A percentile compares a stretch with the other conserved stretches of the same genome.
phyloP scores from a whole-genome alignment of 2,888 invertebrate species.

The Erannis defoliaria region DNA sequence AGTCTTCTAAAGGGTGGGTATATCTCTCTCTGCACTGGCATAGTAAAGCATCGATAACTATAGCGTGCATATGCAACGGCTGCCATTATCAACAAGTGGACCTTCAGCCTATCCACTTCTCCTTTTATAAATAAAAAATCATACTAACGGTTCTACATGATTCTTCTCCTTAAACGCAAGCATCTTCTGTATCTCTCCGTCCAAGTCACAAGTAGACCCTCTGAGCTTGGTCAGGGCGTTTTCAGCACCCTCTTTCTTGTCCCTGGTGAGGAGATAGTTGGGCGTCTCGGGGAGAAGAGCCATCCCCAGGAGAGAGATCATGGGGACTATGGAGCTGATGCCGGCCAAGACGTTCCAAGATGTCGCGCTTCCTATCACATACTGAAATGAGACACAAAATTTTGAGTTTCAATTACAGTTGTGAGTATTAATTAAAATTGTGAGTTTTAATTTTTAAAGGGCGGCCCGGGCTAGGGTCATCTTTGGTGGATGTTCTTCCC shows the following conservation, averaged over 20 bases:
- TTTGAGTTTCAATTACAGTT: not conserved
- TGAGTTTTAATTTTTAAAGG: not conserved
- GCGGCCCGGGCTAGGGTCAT: no score
- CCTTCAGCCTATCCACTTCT: no score
- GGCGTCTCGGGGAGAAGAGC: constrained; percentile 91
- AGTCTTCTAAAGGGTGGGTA: no score
- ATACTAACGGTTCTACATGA: constrained; percentile 85
- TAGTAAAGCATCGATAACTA: no score
- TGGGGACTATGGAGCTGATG: constrained; percentile 87
- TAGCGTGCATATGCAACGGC: no score
- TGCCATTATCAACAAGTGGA: no score
- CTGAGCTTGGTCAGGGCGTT: constrained; percentile 86
- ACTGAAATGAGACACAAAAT: constrained; percentile 71
- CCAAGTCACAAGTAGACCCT: constrained; percentile 87
- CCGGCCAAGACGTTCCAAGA: constrained; percentile 89
- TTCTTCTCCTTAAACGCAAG: constrained; percentile 88
- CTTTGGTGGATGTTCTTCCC: no score
- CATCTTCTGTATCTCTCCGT: constrained; percentile 88
- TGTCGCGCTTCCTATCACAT: constrained; percentile 87
- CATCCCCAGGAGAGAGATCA: constrained; percentile 87
- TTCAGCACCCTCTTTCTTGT: constrained; percentile 87
- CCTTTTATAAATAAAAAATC: no score
- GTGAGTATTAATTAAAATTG: not conserved
- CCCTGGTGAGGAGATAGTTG: constrained; percentile 88
- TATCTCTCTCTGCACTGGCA: no score